A percentile compares a stretch with the other conserved stretches of the same genome.
Conservation (phyloP, 2,797 vertebrate species). For the Cottoperca gobio region DNA sequence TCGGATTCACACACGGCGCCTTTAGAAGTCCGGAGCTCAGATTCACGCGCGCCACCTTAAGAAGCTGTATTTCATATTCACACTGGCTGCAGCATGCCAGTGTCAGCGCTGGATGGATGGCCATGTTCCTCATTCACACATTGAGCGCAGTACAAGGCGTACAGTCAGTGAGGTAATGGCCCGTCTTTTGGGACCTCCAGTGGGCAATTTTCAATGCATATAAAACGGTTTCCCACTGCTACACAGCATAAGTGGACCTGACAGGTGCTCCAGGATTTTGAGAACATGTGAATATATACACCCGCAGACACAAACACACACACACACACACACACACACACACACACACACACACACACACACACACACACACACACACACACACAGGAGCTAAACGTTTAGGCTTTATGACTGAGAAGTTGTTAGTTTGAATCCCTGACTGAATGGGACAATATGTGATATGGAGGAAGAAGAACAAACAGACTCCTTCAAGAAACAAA, state of each 20-base stretch:
- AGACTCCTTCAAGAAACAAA: neutral
- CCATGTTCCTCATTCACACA: constrained; percentile 58
- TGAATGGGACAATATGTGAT: neutral
- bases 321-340: constrained; percentile 20
- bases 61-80: constrained; percentile 70
- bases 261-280: constrained; percentile 29
- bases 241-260: constrained; percentile 28
- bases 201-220: constrained; percentile 69
- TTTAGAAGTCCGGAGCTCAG: constrained; percentile 54
- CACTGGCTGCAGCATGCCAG: constrained; percentile 58
- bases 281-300: constrained; percentile 26
- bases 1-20: constrained; percentile 55
- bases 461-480: neutral
- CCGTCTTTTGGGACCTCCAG: constrained; percentile 45
- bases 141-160: constrained; percentile 5
- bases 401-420: neutral
- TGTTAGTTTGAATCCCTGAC: neutral
- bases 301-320: too few relatives aligned
- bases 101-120: constrained; percentile 46
- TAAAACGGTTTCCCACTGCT: constrained; percentile 66
- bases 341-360: too few relatives aligned
- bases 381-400: constrained; percentile 12
- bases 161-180: constrained; percentile 38
- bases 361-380: neutral
- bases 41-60: constrained; percentile 52